Evolutionary conservation across 2,888 invertebrate species (phyloP), one percentile per base, ranked within the genome.

Genomic region (Epistrophe grossulariae): DNA sequence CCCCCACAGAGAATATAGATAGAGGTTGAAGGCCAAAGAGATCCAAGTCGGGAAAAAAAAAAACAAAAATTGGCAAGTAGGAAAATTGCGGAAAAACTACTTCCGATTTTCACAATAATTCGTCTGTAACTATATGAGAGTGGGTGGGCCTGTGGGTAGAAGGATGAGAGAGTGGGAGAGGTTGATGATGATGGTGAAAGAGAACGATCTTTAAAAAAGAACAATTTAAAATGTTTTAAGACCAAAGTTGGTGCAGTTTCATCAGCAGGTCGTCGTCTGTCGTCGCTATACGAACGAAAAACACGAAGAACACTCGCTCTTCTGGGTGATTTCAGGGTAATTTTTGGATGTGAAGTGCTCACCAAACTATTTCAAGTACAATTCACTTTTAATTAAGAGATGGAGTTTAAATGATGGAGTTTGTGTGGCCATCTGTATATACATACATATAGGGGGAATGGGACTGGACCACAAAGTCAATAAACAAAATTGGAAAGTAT

Each of bases 341-440:
- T 77, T 80, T 80, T 48, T 68, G 80, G 59, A 80, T 77, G 38
- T 80, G 80, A 72, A 84, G 84, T 77, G 77, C 84, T 84, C 48
- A 43, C 77, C 76, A 80, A 80, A 84, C 72, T 72, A 55, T 80
- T 11, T 60, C 57, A 79, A 81, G 78, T 70, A 77, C 84, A 85
- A 85, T 85, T 85, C 84, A 78, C 62, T 77, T 85, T 85, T 85
- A 85, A 85, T 85, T 85, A 85, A 80, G 81, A 85, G 81, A 85
- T 85, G 80, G 81, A 62, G 68, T 40, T 81, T 38, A 55, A 64
- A 81, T 78, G 81, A n/a, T 70, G 73, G 17, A 6, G 24, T 24
- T 24, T 2, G 24, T 13, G 40, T 3, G 52, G 45, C 71, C 43
- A 66, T 79, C 79, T 76, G n/a, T n/a, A n/a, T n/a, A n/a, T n/a